Conservation (phyloP, 1,140 invertebrate species). For the Polypedilum vanderplanki region DNA sequence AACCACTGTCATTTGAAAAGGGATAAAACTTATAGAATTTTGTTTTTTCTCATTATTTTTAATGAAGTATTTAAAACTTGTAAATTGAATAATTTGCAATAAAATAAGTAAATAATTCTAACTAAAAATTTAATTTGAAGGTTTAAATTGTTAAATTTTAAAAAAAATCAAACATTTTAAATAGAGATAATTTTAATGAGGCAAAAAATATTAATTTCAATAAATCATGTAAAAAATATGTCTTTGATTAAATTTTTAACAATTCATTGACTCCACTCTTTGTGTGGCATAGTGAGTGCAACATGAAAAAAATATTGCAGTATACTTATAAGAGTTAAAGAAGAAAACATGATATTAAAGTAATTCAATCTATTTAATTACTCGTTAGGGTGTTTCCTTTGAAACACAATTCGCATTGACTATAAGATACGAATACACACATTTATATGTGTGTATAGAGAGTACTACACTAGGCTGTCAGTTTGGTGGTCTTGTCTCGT, state of each 20-base stretch:
- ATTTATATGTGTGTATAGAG: no score
- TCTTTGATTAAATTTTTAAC: no score
- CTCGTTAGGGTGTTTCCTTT: conserved; percentile 22
- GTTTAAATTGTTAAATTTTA: neutral
- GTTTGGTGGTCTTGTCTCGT: conserved; percentile 25
- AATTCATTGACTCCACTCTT: no score
- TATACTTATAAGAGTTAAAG: neutral
- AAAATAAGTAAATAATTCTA: no score
- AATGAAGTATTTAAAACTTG: no score
- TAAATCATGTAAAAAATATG: no score
- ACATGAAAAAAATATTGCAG: neutral
- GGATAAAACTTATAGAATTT: no score
- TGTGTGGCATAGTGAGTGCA: no score
- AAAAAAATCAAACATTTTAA: neutral
- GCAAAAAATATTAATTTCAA: neutral
- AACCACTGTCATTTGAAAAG: no score
- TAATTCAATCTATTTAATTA: conserved; percentile 28
- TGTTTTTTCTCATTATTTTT: no score
- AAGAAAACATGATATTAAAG: neutral
- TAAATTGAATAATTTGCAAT: no score
- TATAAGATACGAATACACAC: neutral
- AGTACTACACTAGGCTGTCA: neutral
- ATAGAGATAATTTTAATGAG: neutral
- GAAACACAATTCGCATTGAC: neutral
- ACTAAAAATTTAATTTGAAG: no score